Conservation (phyloP, 2,888 invertebrate genomes). For the Portevinia maculata region DNA sequence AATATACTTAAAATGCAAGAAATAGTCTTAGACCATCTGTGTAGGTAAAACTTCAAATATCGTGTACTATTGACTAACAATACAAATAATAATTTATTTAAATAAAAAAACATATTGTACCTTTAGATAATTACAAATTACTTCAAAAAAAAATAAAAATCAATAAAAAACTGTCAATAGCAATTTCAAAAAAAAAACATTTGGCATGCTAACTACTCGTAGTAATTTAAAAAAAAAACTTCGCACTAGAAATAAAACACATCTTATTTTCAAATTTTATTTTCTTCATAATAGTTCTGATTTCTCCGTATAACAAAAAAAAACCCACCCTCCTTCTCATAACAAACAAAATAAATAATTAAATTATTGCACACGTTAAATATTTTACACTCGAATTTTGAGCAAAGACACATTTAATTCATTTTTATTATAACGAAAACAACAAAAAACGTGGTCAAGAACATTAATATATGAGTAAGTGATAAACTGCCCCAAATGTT, state of each 20-base stretch:
- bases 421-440: slow-evolving; percentile 68
- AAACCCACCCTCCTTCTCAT: slow-evolving; percentile 69
- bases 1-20: slow-evolving; percentile 42
- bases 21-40: slow-evolving; percentile 73
- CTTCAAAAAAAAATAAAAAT: slow-evolving; percentile 64
- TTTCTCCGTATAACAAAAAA: slow-evolving; percentile 60
- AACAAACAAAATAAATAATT: slow-evolving; percentile 21
- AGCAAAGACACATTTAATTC: slow-evolving; percentile 56
- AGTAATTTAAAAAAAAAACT: slow-evolving; percentile 47
- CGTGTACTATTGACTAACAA: slow-evolving; percentile 71
- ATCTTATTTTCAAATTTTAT: slow-evolving; percentile 41
- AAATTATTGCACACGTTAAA: slow-evolving; percentile 71
- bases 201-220: slow-evolving; percentile 65
- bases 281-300: slow-evolving; percentile 57
- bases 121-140: slow-evolving; percentile 73
- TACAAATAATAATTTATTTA: slow-evolving; percentile 70
- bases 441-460: slow-evolving; percentile 54
- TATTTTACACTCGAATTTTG: slow-evolving; percentile 67
- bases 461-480: slow-evolving; percentile 62
- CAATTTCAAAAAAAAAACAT: slow-evolving; percentile 48
- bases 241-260: slow-evolving; percentile 61
- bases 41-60: slow-evolving; percentile 72
- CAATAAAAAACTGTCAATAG: slow-evolving; percentile 67
- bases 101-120: slow-evolving; percentile 68
- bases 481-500: slow-evolving; percentile 73